These are phyloP conservation scores for Microctonus brassicae DNA, from an alignment of 2,888 invertebrate species.

Conservation along the genomic window DNA sequence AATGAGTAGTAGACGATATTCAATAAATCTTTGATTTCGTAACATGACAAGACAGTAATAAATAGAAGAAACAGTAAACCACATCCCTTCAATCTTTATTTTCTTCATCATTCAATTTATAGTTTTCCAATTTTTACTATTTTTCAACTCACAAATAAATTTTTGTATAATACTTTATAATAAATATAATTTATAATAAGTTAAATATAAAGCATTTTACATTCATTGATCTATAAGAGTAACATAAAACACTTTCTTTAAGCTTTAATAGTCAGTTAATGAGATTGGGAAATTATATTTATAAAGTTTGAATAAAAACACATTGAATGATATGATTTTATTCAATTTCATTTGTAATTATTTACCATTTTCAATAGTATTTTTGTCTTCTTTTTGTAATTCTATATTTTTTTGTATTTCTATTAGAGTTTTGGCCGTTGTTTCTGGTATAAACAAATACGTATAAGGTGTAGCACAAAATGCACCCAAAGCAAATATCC, in stretches of 20 bases:
- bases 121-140: neutral
- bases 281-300: too few species aligned
- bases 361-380: neutral
- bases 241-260: neutral
- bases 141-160: neutral
- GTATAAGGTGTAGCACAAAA: slow-evolving; percentile 53
- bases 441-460: slow-evolving; percentile 58
- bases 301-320: neutral
- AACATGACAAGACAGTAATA: neutral
- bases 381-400: neutral
- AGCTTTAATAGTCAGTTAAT: neutral
- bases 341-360: neutral
- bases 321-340: neutral
- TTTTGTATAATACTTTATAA: neutral
- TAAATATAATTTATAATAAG: neutral
- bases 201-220: neutral
- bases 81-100: neutral
- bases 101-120: neutral
- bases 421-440: slow-evolving; percentile 59
- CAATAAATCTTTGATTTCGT: neutral
- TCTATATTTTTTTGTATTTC: slow-evolving; percentile 56
- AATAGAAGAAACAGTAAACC: neutral
- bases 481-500: slow-evolving; percentile 54
- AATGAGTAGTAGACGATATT: neutral
- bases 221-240: neutral